A percentile compares a stretch with the other conserved stretches of the same genome.
Evolutionary conservation across 2,888 invertebrate species (phyloP).

Genomic region (Nomada hirtipes): DNA sequence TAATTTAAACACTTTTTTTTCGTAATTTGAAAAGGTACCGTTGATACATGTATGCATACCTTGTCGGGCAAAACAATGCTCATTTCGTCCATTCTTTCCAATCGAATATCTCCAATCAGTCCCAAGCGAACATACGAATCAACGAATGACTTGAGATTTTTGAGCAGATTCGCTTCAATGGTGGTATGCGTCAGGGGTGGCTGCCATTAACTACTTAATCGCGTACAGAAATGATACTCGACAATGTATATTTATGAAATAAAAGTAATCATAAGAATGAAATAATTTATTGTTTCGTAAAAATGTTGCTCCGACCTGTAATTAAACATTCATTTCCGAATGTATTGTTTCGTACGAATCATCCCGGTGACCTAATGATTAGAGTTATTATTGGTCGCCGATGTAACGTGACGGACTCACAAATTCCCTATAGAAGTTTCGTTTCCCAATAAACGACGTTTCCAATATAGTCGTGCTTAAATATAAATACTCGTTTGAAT

Average conservation of each 20-base stretch:
- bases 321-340: not conserved
- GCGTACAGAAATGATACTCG: slow-evolving; percentile 20
- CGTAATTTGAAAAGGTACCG: not conserved
- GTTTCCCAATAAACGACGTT: not conserved
- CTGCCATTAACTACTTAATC: slow-evolving; percentile 45
- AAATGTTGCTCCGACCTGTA: not conserved
- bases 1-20: not conserved
- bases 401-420: not conserved
- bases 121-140: slow-evolving; percentile 44
- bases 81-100: slow-evolving; percentile 90
- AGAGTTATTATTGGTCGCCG: not conserved
- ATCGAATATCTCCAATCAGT: slow-evolving; percentile 20
- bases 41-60: slow-evolving; percentile 85
- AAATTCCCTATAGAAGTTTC: slow-evolving; percentile 26
- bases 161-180: slow-evolving; percentile 41
- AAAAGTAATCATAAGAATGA: no score
- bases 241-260: not conserved
- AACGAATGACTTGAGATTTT: slow-evolving; percentile 80
- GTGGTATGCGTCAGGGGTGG: slow-evolving; percentile 36
- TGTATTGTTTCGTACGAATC: not conserved
- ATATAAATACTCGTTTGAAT: not conserved
- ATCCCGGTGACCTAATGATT: not conserved
- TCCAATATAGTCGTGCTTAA: not conserved
- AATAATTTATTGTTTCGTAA: not conserved
- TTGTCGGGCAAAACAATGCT: slow-evolving; percentile 92